phyloP scores from a whole-genome alignment of 2,888 invertebrate genomes.

The Agriopis aurantiaria region DNA sequence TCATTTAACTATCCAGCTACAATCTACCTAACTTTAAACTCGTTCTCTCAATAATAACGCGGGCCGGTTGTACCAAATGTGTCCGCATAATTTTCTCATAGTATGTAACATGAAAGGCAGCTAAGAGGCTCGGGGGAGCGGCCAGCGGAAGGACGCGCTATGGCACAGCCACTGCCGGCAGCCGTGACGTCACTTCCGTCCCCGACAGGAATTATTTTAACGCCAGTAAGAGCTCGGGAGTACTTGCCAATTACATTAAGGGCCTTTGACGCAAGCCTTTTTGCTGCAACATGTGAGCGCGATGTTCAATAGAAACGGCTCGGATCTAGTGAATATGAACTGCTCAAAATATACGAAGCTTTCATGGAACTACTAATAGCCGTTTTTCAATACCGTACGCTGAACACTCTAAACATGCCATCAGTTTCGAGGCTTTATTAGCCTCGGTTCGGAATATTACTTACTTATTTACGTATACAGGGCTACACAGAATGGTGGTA shows the following conservation, averaged over 20 bases:
- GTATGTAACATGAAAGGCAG: conserved; percentile 58
- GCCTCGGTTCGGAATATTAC: conserved; percentile 3
- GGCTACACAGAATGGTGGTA: no score
- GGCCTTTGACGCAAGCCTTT: conserved; percentile 59
- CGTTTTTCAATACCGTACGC: conserved; percentile 34
- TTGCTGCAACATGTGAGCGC: conserved; percentile 53
- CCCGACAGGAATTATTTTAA: conserved; percentile 68
- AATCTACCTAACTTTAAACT: conserved; percentile 31
- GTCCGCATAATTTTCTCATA: conserved; percentile 61
- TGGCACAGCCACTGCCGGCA: conserved; percentile 64
- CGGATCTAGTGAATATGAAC: conserved; percentile 44
- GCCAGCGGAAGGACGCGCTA: conserved; percentile 69
- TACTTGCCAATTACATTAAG: conserved; percentile 64
- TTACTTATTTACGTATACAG: not conserved
- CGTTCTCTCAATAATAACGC: conserved; percentile 37
- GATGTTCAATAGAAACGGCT: conserved; percentile 50
- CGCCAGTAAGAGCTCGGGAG: conserved; percentile 59
- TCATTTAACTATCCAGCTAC: conserved; percentile 16
- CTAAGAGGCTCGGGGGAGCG: conserved; percentile 61
- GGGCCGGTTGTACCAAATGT: conserved; percentile 53
- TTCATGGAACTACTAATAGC: conserved; percentile 37
- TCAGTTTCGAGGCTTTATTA: conserved; percentile 25
- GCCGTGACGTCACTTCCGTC: conserved; percentile 65
- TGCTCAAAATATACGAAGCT: conserved; percentile 44
- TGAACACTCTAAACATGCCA: conserved; percentile 21